Evolutionary conservation across 1,140 invertebrate genomes (phyloP).

Genomic region (Heterodera carotae): DNA sequence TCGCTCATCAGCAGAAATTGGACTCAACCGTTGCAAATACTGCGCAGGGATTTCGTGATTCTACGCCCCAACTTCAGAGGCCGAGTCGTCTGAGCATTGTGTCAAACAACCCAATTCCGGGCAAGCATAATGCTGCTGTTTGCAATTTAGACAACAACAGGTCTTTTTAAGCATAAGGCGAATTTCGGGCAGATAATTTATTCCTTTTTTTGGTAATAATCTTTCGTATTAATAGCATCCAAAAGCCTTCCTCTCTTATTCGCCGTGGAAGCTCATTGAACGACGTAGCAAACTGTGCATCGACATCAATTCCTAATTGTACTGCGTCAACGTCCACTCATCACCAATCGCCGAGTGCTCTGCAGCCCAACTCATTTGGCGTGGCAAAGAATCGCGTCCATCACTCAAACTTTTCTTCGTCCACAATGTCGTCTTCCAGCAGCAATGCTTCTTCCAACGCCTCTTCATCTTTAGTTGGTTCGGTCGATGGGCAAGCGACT

Average conservation of each 20-base stretch:
- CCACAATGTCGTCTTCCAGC: constrained; percentile 4
- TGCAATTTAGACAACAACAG: not conserved
- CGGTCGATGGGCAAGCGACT: not conserved
- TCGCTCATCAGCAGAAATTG: not conserved
- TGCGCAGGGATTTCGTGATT: not conserved
- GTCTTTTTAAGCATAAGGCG: not conserved
- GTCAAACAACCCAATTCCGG: not conserved
- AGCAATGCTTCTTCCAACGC: constrained; percentile 6
- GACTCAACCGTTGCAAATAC: not conserved
- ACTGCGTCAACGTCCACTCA: not conserved
- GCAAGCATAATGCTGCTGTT: not conserved
- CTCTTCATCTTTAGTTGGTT: not conserved
- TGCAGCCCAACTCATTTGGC: constrained; percentile 7
- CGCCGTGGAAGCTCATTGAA: constrained; percentile 26
- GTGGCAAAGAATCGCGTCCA: not conserved
- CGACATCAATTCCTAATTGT: not conserved
- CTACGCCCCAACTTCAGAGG: not conserved
- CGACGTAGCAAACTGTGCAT: constrained; percentile 16
- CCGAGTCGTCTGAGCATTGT: not conserved
- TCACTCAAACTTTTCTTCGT: constrained; percentile 1
- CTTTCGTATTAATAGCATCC: too few relatives aligned
- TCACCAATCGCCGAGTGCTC: not conserved
- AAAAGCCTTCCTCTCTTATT: not conserved
- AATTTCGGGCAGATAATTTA: too few relatives aligned
- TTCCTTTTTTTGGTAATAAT: too few relatives aligned